Conservation (phyloP, 2,113 vertebrate genomes). For the Oreochromis spilurus region DNA sequence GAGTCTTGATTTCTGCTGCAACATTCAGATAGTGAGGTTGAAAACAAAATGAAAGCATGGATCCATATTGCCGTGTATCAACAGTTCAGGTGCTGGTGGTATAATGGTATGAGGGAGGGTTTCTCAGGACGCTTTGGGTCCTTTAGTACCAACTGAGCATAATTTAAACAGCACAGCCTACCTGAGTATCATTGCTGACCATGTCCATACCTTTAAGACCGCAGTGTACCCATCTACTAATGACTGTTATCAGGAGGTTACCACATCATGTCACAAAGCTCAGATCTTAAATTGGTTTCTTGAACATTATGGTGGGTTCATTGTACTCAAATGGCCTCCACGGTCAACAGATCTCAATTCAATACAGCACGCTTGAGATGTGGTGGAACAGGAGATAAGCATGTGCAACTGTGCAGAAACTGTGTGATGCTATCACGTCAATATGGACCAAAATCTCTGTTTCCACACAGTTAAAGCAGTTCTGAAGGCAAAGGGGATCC, state of each 20-base stretch:
- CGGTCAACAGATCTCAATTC: neutral
- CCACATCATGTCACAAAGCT: neutral
- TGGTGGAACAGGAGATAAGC: neutral
- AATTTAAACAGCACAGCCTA: neutral
- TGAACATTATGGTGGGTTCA: neutral
- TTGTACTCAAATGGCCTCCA: neutral
- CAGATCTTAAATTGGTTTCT: neutral
- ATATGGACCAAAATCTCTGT: neutral
- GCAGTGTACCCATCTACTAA: neutral
- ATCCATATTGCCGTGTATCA: neutral
- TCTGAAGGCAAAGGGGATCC: neutral
- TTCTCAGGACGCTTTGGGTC: neutral
- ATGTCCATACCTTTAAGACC: neutral
- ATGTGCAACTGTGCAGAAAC: neutral
- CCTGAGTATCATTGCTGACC: neutral
- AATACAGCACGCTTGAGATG: neutral
- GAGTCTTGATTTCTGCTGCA: neutral
- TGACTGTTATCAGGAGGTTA: neutral
- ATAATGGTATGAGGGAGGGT: neutral
- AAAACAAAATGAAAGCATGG: neutral
- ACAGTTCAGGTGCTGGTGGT: neutral
- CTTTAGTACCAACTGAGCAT: neutral
- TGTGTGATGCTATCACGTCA: neutral
- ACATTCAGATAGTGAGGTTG: neutral
- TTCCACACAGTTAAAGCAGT: neutral